These are phyloP conservation scores for Semnornis frantzii DNA, from an alignment of 2,113 vertebrate species.

Conservation along the genomic window DNA sequence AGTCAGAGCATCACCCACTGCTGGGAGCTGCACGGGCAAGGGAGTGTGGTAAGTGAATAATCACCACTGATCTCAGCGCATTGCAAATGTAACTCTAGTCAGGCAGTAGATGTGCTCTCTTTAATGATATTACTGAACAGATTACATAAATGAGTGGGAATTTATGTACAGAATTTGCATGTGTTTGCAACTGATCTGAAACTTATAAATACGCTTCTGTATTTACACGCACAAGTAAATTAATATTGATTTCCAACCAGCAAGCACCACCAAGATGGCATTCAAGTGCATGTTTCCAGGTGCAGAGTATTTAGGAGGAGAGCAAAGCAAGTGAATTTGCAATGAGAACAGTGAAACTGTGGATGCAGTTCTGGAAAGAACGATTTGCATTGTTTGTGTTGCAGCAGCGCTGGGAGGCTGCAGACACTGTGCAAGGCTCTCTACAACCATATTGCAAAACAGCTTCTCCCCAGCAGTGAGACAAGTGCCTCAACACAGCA, in stretches of 20 bases:
- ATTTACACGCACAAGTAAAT: conserved; percentile 62
- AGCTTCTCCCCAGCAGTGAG: not conserved
- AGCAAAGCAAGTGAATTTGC: conserved; percentile 48
- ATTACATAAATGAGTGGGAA: conserved; percentile 69
- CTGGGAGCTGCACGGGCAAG: conserved; percentile 3
- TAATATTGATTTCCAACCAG: conserved; percentile 60
- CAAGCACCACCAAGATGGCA: conserved; percentile 37
- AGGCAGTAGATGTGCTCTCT: conserved; percentile 55
- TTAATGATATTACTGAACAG: conserved; percentile 64
- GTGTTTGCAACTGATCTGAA: conserved; percentile 70
- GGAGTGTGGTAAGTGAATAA: not conserved
- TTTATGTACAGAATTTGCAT: conserved; percentile 70
- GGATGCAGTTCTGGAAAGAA: conserved; percentile 7
- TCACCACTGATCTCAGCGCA: conserved; percentile 50
- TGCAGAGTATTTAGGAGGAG: conserved; percentile 30
- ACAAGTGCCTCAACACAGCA: not conserved
- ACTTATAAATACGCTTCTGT: conserved; percentile 62
- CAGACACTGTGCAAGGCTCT: not conserved
- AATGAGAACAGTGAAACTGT: conserved; percentile 8
- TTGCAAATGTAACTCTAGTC: conserved; percentile 58
- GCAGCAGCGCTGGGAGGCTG: not conserved
- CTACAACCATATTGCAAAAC: not conserved
- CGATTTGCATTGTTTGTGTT: not conserved
- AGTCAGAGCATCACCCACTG: conserved; percentile 47
- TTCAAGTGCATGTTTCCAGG: conserved; percentile 59